phyloP scores from a whole-genome alignment of 2,113 vertebrate species.

The Puma concolor region DNA sequence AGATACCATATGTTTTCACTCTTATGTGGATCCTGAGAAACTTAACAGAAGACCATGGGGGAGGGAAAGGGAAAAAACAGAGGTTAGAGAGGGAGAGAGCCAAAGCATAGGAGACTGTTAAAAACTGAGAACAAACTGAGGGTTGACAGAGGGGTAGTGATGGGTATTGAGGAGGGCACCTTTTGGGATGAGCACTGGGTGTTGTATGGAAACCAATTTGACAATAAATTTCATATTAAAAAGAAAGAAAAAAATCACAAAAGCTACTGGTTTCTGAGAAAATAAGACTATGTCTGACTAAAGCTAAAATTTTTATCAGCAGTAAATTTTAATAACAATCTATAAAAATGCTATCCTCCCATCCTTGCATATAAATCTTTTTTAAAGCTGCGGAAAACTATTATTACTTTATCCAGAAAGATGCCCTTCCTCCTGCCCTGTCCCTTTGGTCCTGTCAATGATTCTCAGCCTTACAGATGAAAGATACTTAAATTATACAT shows the following conservation, averaged over 20 bases:
- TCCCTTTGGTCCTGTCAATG: neutral
- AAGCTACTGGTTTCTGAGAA: slow-evolving; percentile 55
- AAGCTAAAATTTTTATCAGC: slow-evolving; percentile 48
- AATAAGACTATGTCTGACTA: slow-evolving; percentile 34
- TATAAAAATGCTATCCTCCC: neutral
- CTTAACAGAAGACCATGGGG: too few relatives aligned
- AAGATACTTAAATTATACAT: slow-evolving; percentile 38
- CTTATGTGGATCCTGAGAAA: too few relatives aligned
- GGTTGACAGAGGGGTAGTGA: too few relatives aligned
- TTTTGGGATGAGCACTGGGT: too few relatives aligned
- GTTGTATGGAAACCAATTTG: too few relatives aligned
- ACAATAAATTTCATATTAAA: too few relatives aligned
- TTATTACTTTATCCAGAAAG: neutral
- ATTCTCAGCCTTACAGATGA: slow-evolving; percentile 20
- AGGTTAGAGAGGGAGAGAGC: too few relatives aligned
- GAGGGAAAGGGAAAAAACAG: too few relatives aligned
- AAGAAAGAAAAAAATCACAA: slow-evolving; percentile 17
- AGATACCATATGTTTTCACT: too few relatives aligned
- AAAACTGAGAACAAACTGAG: too few relatives aligned
- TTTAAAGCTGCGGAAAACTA: slow-evolving; percentile 25
- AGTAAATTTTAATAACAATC: slow-evolving; percentile 26
- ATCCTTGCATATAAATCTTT: neutral
- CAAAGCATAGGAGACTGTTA: too few relatives aligned
- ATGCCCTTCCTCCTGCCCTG: neutral
- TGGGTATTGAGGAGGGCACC: too few relatives aligned